phyloP scores from a whole-genome alignment of 2,888 invertebrate species.

The Athalia circularis region DNA sequence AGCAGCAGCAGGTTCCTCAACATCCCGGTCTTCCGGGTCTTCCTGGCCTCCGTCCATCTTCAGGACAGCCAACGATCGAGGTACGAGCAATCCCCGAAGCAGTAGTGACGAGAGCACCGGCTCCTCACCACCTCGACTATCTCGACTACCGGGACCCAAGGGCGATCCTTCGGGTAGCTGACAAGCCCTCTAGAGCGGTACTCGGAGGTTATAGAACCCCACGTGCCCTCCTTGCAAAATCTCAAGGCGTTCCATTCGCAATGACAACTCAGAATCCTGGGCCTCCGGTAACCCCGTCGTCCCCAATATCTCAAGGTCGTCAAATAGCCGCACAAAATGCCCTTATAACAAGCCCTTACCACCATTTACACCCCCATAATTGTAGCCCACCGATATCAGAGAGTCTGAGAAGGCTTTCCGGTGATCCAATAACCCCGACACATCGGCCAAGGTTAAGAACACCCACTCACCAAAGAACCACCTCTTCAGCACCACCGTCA shows the following conservation, averaged over 20 bases:
- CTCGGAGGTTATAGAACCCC: conserved; percentile 69
- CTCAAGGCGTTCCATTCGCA: conserved; percentile 63
- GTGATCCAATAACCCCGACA: conserved; percentile 25
- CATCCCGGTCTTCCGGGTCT: conserved; percentile 51
- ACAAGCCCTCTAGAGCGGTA: conserved; percentile 68
- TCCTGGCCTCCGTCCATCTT: conserved; percentile 19
- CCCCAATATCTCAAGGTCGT: not conserved
- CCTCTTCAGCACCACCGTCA: conserved; percentile 49
- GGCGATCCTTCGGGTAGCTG: conserved; percentile 68
- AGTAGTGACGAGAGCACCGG: conserved; percentile 53
- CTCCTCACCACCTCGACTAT: conserved; percentile 70
- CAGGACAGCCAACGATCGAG: conserved; percentile 70
- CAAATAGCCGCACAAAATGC: too few species aligned
- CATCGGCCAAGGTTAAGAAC: conserved; percentile 20
- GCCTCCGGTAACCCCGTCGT: not conserved
- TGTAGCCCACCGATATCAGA: not conserved
- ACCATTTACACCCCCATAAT: conserved; percentile 33
- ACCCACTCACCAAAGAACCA: conserved; percentile 3
- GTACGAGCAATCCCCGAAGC: conserved; percentile 59
- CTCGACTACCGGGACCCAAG: conserved; percentile 72
- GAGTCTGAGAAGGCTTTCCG: not conserved
- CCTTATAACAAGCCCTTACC: too few species aligned
- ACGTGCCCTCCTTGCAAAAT: conserved; percentile 65
- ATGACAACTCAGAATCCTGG: conserved; percentile 55
- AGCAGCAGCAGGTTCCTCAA: conserved; percentile 4